phyloP scores from a whole-genome alignment of 2,797 vertebrate species.

The Galagoides demidoff region DNA sequence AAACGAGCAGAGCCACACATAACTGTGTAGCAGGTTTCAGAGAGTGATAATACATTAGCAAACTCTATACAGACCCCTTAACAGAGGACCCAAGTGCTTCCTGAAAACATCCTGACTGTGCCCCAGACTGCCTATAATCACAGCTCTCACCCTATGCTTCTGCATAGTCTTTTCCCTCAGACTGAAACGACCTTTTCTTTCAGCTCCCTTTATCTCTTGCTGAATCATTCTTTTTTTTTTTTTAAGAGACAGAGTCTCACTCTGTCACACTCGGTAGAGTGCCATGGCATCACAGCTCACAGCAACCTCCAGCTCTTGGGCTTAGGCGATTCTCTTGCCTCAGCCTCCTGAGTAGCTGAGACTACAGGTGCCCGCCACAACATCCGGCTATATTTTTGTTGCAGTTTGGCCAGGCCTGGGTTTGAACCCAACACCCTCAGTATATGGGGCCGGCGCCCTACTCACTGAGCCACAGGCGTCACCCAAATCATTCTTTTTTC shows the following conservation, averaged over 20 bases:
- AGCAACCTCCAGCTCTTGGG: no score
- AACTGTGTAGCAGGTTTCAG: not conserved
- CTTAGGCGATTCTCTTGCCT: no score
- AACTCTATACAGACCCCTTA: not conserved
- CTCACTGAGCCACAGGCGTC: no score
- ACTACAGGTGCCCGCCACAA: no score
- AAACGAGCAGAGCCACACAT: not conserved
- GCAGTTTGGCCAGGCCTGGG: no score
- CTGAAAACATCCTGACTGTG: not conserved
- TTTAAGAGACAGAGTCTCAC: not conserved
- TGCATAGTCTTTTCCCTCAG: not conserved
- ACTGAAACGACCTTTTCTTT: not conserved
- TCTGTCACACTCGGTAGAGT: no score
- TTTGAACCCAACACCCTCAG: no score
- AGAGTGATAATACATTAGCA: not conserved
- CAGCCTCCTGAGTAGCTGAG: no score
- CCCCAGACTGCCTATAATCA: not conserved
- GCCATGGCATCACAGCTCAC: no score
- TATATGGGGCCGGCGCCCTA: no score
- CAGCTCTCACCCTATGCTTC: not conserved
- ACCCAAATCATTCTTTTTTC: no score
- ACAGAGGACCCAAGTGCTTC: not conserved
- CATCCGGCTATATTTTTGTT: no score
- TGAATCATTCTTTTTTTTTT: not conserved
- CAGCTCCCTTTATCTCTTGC: not conserved